Percentiles rank a stretch among this genome's conserved stretches.
These are phyloP conservation scores for Heliocidaris tuberculata DNA, from an alignment of 35 echinoderm and acorn worm genomes.

Conservation along the genomic window DNA sequence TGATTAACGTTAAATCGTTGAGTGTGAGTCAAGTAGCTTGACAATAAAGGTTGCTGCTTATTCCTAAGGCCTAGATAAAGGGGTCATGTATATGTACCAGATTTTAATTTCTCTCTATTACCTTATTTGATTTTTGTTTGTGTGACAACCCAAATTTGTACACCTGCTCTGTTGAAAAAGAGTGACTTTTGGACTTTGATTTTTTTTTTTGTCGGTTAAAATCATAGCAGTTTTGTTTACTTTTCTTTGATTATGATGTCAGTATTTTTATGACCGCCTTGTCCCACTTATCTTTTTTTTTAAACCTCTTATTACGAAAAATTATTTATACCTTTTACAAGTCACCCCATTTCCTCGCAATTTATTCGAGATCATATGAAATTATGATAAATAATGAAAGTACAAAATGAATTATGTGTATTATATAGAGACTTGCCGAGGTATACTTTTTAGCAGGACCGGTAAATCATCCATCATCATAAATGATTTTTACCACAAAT, in stretches of 20 bases:
- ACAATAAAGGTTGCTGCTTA: background rate
- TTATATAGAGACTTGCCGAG: no score
- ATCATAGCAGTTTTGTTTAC: background rate
- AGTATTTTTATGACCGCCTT: background rate
- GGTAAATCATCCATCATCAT: no score
- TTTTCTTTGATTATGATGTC: background rate
- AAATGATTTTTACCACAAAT: no score
- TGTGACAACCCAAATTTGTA: slow-evolving; percentile 19
- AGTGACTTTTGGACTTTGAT: background rate
- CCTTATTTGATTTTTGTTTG: background rate
- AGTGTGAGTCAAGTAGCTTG: slow-evolving; percentile 23
- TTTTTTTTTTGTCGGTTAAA: background rate
- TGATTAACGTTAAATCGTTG: slow-evolving; percentile 39
- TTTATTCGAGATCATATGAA: no score
- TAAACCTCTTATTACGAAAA: background rate
- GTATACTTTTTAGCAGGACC: no score
- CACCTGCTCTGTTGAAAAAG: background rate
- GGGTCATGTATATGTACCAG: slow-evolving; percentile 19
- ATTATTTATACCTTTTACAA: no score
- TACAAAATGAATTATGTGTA: no score
- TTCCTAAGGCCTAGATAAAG: background rate
- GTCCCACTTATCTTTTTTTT: background rate
- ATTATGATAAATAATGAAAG: no score
- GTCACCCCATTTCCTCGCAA: no score
- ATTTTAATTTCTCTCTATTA: background rate